Conservation (phyloP, 1,140 invertebrate species). For the Rhysida immarginata region DNA sequence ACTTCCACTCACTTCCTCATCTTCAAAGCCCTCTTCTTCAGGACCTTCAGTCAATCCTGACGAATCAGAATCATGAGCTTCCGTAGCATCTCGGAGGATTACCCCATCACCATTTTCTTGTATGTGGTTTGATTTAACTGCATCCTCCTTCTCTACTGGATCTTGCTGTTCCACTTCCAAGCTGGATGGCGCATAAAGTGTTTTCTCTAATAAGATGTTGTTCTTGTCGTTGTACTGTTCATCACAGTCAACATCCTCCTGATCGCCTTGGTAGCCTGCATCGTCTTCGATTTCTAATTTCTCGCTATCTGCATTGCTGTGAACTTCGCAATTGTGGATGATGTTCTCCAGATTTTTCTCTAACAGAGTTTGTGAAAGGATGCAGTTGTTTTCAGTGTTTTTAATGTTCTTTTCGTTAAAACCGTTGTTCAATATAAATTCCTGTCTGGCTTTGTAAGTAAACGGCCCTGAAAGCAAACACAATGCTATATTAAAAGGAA, state of each 20-base stretch:
- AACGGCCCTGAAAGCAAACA: slow-evolving; percentile 43
- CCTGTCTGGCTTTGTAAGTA: slow-evolving; percentile 65
- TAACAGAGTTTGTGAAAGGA: too few species aligned
- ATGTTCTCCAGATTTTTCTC: too few species aligned
- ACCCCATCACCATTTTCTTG: not conserved
- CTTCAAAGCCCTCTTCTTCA: slow-evolving; percentile 33
- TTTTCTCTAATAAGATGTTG: not conserved
- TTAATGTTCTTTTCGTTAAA: slow-evolving; percentile 36
- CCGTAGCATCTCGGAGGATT: not conserved
- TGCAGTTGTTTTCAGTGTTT: not conserved
- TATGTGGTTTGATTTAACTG: not conserved
- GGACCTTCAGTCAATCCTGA: slow-evolving; percentile 58
- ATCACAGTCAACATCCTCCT: slow-evolving; percentile 1
- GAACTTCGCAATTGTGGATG: too few species aligned
- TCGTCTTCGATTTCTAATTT: too few species aligned
- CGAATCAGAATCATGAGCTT: slow-evolving; percentile 18
- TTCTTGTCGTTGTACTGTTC: not conserved
- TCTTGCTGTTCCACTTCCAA: not conserved
- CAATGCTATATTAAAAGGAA: too few species aligned
- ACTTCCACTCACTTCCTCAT: slow-evolving; percentile 19
- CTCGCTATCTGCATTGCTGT: too few species aligned
- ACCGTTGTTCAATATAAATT: too few species aligned
- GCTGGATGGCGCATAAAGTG: too few species aligned
- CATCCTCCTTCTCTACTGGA: not conserved
- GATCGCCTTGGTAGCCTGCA: slow-evolving; percentile 5